A percentile compares a stretch with the other conserved stretches of the same genome.
phyloP scores from a whole-genome alignment of 2,888 invertebrate genomes.

The Lamproptera curius region DNA sequence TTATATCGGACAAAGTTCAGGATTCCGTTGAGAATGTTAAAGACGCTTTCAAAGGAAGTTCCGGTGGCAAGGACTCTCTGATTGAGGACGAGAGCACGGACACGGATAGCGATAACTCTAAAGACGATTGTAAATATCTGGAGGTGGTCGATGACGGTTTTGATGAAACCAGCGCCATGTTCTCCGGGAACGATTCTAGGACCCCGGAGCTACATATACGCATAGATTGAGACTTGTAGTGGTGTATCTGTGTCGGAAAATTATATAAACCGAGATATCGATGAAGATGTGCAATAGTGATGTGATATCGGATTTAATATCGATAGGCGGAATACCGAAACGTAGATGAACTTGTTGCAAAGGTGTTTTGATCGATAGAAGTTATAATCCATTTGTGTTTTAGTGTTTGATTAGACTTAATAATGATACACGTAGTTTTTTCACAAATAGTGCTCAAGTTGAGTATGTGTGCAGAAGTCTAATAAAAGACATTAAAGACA shows the following conservation, averaged over 20 bases:
- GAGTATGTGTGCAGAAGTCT: too few species aligned
- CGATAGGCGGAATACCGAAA: too few species aligned
- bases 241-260: too few species aligned
- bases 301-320: background rate
- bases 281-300: background rate
- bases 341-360: too few species aligned
- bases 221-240: slow-evolving; percentile 23
- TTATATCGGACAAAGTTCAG: slow-evolving; percentile 52
- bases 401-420: too few species aligned
- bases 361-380: too few species aligned
- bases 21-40: slow-evolving; percentile 55
- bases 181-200: slow-evolving; percentile 22
- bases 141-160: slow-evolving; percentile 69
- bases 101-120: slow-evolving; percentile 41
- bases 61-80: slow-evolving; percentile 37
- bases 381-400: too few species aligned
- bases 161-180: slow-evolving; percentile 28
- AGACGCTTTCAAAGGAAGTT: slow-evolving; percentile 37
- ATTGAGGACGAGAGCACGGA: slow-evolving; percentile 45
- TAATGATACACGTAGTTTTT: too few species aligned
- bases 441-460: too few species aligned
- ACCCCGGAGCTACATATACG: slow-evolving; percentile 17
- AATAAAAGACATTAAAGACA: too few species aligned
- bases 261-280: too few species aligned
- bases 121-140: slow-evolving; percentile 49